phyloP scores from a whole-genome alignment of 2,888 invertebrate species.

The Pristionchus arcanus region DNA sequence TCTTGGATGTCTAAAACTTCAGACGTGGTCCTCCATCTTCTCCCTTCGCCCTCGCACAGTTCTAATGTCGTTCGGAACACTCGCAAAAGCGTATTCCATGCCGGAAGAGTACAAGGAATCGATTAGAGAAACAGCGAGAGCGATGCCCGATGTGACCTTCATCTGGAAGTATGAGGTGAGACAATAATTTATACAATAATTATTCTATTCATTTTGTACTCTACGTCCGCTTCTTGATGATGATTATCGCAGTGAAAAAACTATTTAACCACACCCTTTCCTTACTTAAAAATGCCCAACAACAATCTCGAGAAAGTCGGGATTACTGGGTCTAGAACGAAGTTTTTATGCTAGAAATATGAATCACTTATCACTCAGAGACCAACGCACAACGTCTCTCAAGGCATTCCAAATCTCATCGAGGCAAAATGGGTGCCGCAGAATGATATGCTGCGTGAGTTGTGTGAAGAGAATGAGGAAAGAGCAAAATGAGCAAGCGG shows the following conservation, averaged over 20 bases:
- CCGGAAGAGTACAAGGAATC: slow-evolving; percentile 60
- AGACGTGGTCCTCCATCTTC: slow-evolving; percentile 43
- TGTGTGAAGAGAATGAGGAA: no score
- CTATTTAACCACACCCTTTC: no score
- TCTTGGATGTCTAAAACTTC: no score
- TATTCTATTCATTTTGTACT: neutral
- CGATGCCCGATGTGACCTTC: slow-evolving; percentile 62
- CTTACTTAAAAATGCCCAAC: no score
- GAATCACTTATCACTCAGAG: neutral
- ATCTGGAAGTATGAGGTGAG: slow-evolving; percentile 66
- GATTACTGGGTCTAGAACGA: no score
- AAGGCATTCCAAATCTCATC: slow-evolving; percentile 10
- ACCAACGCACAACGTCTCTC: slow-evolving; percentile 17
- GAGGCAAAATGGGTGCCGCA: slow-evolving; percentile 36
- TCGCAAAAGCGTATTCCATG: slow-evolving; percentile 63
- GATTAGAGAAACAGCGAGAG: slow-evolving; percentile 59
- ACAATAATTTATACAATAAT: neutral
- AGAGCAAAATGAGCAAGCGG: no score
- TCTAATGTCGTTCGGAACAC: slow-evolving; percentile 65
- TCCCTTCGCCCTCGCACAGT: slow-evolving; percentile 52
- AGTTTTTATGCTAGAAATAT: no score
- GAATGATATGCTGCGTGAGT: slow-evolving; percentile 23
- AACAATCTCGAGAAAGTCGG: neutral
- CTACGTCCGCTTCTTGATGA: neutral
- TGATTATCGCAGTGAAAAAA: neutral